Base-by-base conservation (phyloP, 2,797 vertebrate species). In the Sciurus vulgaris region DNA sequence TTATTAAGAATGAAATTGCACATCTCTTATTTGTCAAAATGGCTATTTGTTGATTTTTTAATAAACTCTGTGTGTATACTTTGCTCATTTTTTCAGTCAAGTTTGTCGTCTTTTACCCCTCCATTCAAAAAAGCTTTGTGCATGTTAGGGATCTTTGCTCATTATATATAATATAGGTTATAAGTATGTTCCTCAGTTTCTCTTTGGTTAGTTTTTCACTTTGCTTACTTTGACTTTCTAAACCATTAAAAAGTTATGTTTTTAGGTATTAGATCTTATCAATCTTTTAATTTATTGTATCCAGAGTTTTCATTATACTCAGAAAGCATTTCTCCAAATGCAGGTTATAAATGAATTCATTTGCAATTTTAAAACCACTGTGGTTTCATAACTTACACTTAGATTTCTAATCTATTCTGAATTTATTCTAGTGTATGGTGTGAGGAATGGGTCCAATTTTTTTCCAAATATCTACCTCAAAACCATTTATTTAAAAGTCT, bases 271-370 rank as follows among this genome's bases (percentile, higher is more conserved):
- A 11, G 54, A 82, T 54, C 12, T 10, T 61, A 44, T 54, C 20
- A 77, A 12, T 41, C 20, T 89, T 94, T 65, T 49, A 49, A 77
- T 76, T 85, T 79, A 86, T 74, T 82, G 8, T 26, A 82, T 33
- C 13, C 82, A 26, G 81, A 94, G 82, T 92, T 96, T 65, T 63
- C 33, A 35, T 86, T 44, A 63, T 79, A 72, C 13, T 69, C 81
- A 86, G 15, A 56, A 90, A 95, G 18, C 7, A 85, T 76, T 81
- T 92, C 54, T 65, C 28, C 54, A 51, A 0, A 20, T 6, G 10
- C 35, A 82, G 13, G 63, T 30, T 72, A 17, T 49, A 76, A 92
- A 89, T 41, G 8, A 92, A 82, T 47, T 89, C 67, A 94, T 51
- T 28, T 28, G 59, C 41, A 54, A 61, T 72, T 72, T 17, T 30